Evolutionary conservation across 2,888 invertebrate species (phyloP).

Genomic region (Notodonta dromedarius): DNA sequence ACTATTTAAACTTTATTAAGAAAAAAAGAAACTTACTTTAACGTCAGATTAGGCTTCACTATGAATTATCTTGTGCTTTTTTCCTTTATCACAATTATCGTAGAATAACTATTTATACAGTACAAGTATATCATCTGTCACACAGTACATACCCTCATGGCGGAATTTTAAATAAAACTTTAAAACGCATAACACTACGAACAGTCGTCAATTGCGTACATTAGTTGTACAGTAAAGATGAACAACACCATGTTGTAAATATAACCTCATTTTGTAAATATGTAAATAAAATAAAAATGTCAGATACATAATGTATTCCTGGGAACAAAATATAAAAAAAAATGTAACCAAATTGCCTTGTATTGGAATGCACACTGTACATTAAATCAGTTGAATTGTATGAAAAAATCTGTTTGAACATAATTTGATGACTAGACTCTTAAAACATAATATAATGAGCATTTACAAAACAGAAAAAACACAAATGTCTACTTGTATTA

Average conservation of each 20-base stretch:
- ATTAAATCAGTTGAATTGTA: conserved; percentile 43
- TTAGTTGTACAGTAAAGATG: conserved; percentile 23
- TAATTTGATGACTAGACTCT: conserved; percentile 82
- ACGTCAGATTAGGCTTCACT: conserved; percentile 78
- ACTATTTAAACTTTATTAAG: conserved; percentile 61
- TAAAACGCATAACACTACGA: conserved; percentile 56
- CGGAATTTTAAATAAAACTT: conserved; percentile 60
- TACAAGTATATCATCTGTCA: conserved; percentile 66
- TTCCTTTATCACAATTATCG: conserved; percentile 79
- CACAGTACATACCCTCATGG: conserved; percentile 65
- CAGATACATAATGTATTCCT: conserved; percentile 6
- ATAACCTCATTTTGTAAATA: conserved; percentile 6
- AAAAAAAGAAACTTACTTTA: conserved; percentile 68
- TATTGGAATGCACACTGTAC: conserved; percentile 55
- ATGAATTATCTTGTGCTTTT: conserved; percentile 79
- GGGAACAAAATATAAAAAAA: conserved; percentile 1
- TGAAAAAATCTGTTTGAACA: conserved; percentile 63
- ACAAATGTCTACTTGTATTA: conserved; percentile 51
- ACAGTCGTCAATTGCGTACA: conserved; percentile 44
- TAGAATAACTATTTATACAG: conserved; percentile 71
- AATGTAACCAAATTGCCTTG: conserved; percentile 24
- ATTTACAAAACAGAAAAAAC: conserved; percentile 76
- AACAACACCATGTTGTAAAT: conserved; percentile 10
- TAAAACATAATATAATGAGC: conserved; percentile 81
- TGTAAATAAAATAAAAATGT: conserved; percentile 5